phyloP scores from a whole-genome alignment of 2,113 vertebrate species.

The Muntiacus muntjak region DNA sequence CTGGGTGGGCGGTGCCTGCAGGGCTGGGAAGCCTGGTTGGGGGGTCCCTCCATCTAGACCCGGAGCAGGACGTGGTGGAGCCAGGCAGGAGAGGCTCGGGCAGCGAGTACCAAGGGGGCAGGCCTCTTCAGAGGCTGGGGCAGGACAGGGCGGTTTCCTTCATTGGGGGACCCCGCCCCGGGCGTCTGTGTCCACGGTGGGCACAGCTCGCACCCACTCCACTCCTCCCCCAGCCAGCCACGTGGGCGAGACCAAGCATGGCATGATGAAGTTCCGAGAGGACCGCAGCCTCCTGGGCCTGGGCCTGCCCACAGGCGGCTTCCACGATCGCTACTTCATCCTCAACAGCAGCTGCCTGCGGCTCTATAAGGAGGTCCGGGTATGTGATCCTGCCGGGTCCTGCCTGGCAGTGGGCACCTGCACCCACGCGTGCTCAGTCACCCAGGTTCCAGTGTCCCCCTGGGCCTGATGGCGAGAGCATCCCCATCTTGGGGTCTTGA shows the following conservation, averaged over 20 bases:
- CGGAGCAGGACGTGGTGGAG: background rate
- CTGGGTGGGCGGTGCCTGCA: constrained; percentile 75
- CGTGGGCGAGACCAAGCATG: constrained; percentile 89
- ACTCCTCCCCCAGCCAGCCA: constrained; percentile 83
- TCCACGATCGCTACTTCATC: constrained; percentile 95
- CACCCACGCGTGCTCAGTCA: background rate
- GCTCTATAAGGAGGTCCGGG: constrained; percentile 94
- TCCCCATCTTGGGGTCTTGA: fast-evolving
- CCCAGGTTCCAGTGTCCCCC: background rate
- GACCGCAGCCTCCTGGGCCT: constrained; percentile 90
- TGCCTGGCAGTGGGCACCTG: background rate
- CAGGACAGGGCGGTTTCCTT: background rate
- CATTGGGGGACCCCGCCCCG: too few relatives aligned
- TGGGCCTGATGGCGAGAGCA: background rate
- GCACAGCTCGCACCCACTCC: background rate
- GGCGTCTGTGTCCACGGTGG: background rate
- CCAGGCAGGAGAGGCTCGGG: background rate
- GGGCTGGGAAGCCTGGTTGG: background rate
- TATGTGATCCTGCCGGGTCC: constrained; percentile 70
- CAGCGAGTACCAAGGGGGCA: fast-evolving
- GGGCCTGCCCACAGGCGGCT: constrained; percentile 83
- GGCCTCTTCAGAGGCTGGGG: background rate
- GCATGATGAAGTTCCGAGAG: constrained; percentile 93
- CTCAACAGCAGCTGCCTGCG: constrained; percentile 87
- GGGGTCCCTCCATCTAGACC: background rate